Evolutionary conservation across 1,140 invertebrate genomes (phyloP), one percentile per base, ranked within the genome.

Genomic region (Pseudomyrmex gracilis): DNA sequence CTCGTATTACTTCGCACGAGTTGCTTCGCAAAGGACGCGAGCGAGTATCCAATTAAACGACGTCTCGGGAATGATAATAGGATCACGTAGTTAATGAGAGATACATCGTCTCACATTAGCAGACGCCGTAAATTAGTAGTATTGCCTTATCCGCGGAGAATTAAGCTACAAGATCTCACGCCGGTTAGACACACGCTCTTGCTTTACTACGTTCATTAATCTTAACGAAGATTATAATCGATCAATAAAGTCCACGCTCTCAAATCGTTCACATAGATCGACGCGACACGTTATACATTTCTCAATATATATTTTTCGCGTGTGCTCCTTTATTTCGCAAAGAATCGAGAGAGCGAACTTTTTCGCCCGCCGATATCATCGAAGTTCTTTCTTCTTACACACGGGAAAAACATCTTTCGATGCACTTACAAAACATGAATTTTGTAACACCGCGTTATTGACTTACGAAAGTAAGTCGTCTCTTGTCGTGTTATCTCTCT

Each of bases 61-160:
- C 34, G 58, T 17, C 51, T 63, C 47, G 47, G 43, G 70, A 63
- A 64, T 51, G 57, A 82, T 73, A 82, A 73, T 73, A 43, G 57
- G 24, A 74, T 61, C 68, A 74, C 47, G 70, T 73, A 73, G 13
- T 51, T 74, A 82, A 73, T 82, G 58, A 73, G 24, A 73, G 58
- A 74, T 63, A 34, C 58, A 13, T 12, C 9, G 0, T 13, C 0
- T 13, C 51, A 2, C 51, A 77, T 67, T 67, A 76, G 24, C 7
- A 63, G 57, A 7, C 3, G 13, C 12, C 47, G 8, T 13, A 1
- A 47, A 58, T 58, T 70, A 77, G n/a, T 57, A 47, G 17, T 68
- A 57, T 1, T 17, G 8, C 24, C 24, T n/a, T 47, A 43, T 24
- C 8, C 17, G 12, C 8, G 17, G 51, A 47, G 53, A 57, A 57